A percentile compares a stretch with the other conserved stretches of the same genome.
phyloP scores from a whole-genome alignment of 2,113 vertebrate genomes.

The Heptranchias perlo region DNA sequence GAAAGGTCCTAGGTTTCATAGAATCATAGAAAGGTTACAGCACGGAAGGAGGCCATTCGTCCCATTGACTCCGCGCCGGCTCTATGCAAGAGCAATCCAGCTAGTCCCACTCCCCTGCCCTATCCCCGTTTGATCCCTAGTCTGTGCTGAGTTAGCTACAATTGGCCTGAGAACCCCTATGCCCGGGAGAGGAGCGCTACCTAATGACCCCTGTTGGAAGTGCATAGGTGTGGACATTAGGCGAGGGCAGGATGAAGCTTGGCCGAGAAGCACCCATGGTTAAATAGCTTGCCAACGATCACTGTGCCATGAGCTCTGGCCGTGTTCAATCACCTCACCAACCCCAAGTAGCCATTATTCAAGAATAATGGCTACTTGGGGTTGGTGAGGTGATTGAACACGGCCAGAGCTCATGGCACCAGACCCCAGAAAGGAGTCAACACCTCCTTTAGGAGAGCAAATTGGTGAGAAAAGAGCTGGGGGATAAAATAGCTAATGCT shows the following conservation, averaged over 20 bases:
- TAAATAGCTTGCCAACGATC: background rate
- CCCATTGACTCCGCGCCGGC: no score
- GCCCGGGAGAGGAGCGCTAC: background rate
- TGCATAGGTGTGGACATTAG: background rate
- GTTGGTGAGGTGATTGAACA: background rate
- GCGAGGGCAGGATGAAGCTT: background rate
- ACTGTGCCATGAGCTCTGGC: background rate
- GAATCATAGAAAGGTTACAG: no score
- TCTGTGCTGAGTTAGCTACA: background rate
- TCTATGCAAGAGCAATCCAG: no score
- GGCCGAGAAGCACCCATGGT: background rate
- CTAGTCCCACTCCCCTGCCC: no score
- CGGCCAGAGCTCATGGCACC: background rate
- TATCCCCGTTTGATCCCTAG: background rate
- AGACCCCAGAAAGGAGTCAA: background rate
- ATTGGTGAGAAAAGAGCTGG: background rate
- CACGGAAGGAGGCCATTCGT: no score
- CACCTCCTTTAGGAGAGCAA: background rate
- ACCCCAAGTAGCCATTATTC: background rate
- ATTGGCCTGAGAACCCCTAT: background rate
- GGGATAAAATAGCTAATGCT: background rate
- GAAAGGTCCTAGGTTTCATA: background rate
- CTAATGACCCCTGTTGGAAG: background rate
- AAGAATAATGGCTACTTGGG: background rate
- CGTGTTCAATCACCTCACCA: background rate